Percentiles rank a stretch among this genome's conserved stretches.
These are phyloP conservation scores for Ophonus ardosiacus DNA, from an alignment of 2,888 invertebrate genomes.

Conservation along the genomic window DNA sequence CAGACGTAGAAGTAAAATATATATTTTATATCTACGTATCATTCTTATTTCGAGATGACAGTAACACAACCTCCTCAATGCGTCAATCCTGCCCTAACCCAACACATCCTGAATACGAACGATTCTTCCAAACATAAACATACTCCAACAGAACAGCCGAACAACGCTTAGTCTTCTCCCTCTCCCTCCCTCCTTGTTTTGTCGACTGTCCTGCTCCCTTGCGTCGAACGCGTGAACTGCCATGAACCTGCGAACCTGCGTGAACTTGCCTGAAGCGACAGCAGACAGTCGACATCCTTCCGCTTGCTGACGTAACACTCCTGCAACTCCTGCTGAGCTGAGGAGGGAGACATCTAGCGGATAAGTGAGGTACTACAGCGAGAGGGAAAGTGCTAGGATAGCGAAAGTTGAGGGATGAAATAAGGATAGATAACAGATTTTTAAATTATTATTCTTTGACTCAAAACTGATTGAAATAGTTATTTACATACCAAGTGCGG, in stretches of 20 bases:
- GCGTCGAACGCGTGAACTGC: constrained; percentile 22
- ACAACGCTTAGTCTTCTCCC: not conserved
- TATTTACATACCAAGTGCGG: too few species aligned
- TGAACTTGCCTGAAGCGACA: constrained; percentile 21
- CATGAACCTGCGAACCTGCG: constrained; percentile 24
- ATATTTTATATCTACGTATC: too few species aligned
- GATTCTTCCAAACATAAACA: constrained; percentile 16
- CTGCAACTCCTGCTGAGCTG: not conserved
- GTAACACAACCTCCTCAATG: not conserved
- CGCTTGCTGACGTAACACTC: not conserved
- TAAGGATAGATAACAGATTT: not conserved
- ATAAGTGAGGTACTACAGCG: not conserved
- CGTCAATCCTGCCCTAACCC: constrained; percentile 7
- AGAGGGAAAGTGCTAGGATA: not conserved
- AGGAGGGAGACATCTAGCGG: not conserved
- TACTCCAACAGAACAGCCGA: constrained; percentile 1
- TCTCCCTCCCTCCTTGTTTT: not conserved
- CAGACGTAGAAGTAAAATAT: too few species aligned
- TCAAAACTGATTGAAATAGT: too few species aligned
- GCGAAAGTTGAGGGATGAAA: not conserved
- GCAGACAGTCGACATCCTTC: constrained; percentile 21
- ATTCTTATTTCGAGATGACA: not conserved
- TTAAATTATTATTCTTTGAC: not conserved
- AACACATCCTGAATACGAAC: not conserved
- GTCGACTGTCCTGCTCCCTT: constrained; percentile 10